Base-by-base conservation (phyloP, 2,888 invertebrate genomes). In the Spisula solida region DNA sequence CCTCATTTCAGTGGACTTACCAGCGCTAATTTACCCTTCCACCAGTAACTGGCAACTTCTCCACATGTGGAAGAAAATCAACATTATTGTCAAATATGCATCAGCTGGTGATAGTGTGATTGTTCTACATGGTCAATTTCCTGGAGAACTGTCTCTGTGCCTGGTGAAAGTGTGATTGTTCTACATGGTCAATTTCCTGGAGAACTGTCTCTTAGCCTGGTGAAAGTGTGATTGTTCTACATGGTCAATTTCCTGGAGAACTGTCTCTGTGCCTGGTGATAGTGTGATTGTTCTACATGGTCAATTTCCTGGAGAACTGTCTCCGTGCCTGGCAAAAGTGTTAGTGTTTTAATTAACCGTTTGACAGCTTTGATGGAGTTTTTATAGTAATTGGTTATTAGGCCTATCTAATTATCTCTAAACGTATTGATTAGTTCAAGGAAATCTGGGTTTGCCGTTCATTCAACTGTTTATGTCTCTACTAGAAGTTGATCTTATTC, bases 291-390 rank as follows among this genome's bases (percentile, higher is more conserved):
- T n/a, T n/a, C 25, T 25, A 25, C n/a, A 0, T 25, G 60, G 25
- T n/a, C 25, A 25, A n/a, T n/a, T 12, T 25, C 10, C 10, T 10
- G 25, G 10, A 6, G 25, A 66, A 31, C 10, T 75, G n/a, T 75
- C 75, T 75, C 5, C 16, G 4, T 34, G 31, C 75, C 75, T 75
- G 75, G 31, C 31, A 31, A n/a, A 6, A 75, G 8, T 16, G 34
- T 75, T 16, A 8, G 75, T 31, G 34, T 29, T 31, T 16, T 70
- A 70, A 70, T 70, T 70, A 70, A 5, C 25, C 1, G 14, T 31
- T 10, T 75, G 75, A 75, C 75, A 75, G 16, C 16, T 29, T 31
- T 75, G 75, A 75, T 75, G 75, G 34, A 75, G 75, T 75, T 75
- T 31, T 75, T 75, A 31, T 75, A 31, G 75, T 75, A 75, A 75